phyloP scores from a whole-genome alignment of 2,113 vertebrate species.

The Tylochromis polylepis region DNA sequence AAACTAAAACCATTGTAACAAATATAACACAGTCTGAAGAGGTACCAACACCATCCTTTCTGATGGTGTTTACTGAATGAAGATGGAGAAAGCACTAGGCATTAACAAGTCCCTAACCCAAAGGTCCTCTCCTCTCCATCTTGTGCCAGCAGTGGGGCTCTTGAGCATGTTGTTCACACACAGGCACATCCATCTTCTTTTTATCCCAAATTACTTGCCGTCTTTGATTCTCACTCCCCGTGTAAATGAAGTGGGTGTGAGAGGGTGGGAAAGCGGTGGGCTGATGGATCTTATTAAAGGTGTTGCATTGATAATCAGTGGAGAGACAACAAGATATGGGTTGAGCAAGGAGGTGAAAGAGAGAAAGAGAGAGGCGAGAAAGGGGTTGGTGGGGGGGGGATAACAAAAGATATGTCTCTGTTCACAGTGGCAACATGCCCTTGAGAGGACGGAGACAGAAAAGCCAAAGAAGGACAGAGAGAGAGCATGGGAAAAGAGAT shows the following conservation, averaged over 20 bases:
- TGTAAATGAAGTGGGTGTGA: slow-evolving; percentile 53
- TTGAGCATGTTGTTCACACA: slow-evolving; percentile 38
- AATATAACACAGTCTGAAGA: neutral
- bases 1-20: neutral
- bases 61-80: slow-evolving; percentile 17
- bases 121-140: slow-evolving; percentile 32
- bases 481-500: neutral
- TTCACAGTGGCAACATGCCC: slow-evolving; percentile 40
- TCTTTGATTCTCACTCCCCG: slow-evolving; percentile 39
- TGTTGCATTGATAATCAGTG: slow-evolving; percentile 64
- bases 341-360: neutral
- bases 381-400: neutral
- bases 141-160: slow-evolving; percentile 22
- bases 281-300: slow-evolving; percentile 61
- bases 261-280: slow-evolving; percentile 12
- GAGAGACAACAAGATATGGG: slow-evolving; percentile 7
- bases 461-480: neutral
- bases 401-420: slow-evolving; percentile 14
- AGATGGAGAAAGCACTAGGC: slow-evolving; percentile 9
- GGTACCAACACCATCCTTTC: slow-evolving; percentile 9
- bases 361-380: neutral
- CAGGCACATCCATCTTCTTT: slow-evolving; percentile 62
- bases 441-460: slow-evolving; percentile 9
- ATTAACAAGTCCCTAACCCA: slow-evolving; percentile 4
- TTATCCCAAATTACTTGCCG: slow-evolving; percentile 55